These are phyloP conservation scores for Fistularia commersonii DNA, from an alignment of 2,797 vertebrate species.

Conservation along the genomic window DNA sequence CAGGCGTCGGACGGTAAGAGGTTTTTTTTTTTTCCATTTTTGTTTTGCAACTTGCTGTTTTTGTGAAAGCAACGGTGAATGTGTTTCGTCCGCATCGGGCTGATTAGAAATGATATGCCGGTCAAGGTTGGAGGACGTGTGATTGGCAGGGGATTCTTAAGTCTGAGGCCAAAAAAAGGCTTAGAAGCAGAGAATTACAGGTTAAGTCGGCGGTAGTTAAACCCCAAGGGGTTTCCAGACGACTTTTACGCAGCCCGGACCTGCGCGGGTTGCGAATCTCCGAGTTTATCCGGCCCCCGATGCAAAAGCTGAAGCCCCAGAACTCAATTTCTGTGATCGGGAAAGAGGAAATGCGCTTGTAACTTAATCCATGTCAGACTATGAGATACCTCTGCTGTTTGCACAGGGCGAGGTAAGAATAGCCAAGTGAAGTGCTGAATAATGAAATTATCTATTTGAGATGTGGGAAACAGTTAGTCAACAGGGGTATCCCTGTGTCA, in stretches of 20 bases:
- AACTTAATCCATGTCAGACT: constrained; percentile 28
- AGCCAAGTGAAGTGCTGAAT: constrained; percentile 31
- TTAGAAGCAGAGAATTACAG: no score
- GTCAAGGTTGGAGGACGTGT: no score
- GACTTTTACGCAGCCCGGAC: constrained; percentile 43
- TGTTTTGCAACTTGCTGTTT: no score
- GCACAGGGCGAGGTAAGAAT: constrained; percentile 25
- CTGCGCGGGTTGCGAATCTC: constrained; percentile 26
- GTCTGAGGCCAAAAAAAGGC: no score
- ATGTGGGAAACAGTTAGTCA: constrained; percentile 58
- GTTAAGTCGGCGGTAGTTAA: no score
- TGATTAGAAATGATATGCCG: no score
- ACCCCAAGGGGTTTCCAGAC: constrained; percentile 33
- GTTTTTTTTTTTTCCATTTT: background rate
- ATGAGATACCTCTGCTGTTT: constrained; percentile 8
- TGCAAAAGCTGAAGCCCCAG: constrained; percentile 24
- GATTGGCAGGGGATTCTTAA: no score
- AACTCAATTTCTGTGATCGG: constrained; percentile 21
- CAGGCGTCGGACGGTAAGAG: constrained; percentile 16
- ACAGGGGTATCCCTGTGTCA: constrained; percentile 58
- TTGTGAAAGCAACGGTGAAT: no score
- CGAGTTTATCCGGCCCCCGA: constrained; percentile 20
- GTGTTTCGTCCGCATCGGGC: no score
- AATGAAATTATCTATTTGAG: constrained; percentile 46
- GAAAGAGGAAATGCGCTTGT: constrained; percentile 27